Evolutionary conservation across 2,113 vertebrate species (phyloP).

Genomic region (Pan troglodytes): NHGRI_mPanTro3-v2.1_pri NC_072417.2:38374001-38374500

Average conservation of each 20-base stretch:
- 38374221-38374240: not conserved
- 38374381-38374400: not conserved
- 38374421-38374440: not conserved
- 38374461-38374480: not conserved
- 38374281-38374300: not conserved
- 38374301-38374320: not conserved
- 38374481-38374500: not conserved
- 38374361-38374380: not conserved
- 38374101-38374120: no score
- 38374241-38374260: not conserved
- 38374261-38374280: not conserved
- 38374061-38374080: no score
- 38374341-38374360: not conserved
- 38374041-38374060: no score
- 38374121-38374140: no score
- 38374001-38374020: no score
- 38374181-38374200: not conserved
- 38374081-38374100: no score
- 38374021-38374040: rapidly evolving
- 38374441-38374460: not conserved
- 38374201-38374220: not conserved
- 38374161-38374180: not conserved
- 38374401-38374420: not conserved
- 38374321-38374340: no score
- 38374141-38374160: no score